These are phyloP conservation scores for Orius insidiosus DNA, from an alignment of 1,140 invertebrate genomes.

Conservation along the genomic window DNA sequence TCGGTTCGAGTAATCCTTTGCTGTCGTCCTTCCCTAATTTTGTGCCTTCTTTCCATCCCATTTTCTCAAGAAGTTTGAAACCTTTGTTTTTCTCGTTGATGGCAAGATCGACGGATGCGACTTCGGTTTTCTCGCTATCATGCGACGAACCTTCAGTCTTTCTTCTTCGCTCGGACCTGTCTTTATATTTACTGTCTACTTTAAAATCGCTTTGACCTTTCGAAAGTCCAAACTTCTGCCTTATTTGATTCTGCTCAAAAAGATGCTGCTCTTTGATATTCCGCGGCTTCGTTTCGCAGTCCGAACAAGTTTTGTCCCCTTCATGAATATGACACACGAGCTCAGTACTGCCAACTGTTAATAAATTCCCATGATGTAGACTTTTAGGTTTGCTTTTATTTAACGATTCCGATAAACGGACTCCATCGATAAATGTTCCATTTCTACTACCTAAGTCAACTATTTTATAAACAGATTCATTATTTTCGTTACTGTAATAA, in stretches of 20 bases:
- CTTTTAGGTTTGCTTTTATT: conserved; percentile 40
- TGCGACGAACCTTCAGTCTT: conserved; percentile 62
- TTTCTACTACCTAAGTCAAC: conserved; percentile 74
- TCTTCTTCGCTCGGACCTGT: conserved; percentile 58
- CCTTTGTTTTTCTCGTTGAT: conserved; percentile 26
- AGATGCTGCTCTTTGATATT: conserved; percentile 3
- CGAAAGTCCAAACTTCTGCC: conserved; percentile 63
- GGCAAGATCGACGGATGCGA: conserved; percentile 46
- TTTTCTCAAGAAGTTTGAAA: conserved; percentile 71
- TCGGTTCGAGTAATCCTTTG: conserved; percentile 1
- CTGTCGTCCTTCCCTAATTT: conserved; percentile 55
- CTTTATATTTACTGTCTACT: conserved; percentile 40
- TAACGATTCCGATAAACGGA: conserved; percentile 46
- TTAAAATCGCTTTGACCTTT: conserved; percentile 23
- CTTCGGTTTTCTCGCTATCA: conserved; percentile 62
- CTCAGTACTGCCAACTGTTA: conserved; percentile 44
- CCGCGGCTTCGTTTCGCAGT: conserved; percentile 55
- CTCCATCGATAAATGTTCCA: conserved; percentile 68
- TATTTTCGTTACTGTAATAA: conserved; percentile 39
- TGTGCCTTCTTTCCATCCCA: conserved; percentile 83
- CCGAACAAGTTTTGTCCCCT: conserved; percentile 66
- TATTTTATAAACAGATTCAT: conserved; percentile 42
- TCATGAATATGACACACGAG: conserved; percentile 73
- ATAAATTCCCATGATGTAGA: conserved; percentile 51
- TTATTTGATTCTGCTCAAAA: conserved; percentile 17